phyloP scores from a whole-genome alignment of 1,140 invertebrate genomes.

The Adoxophyes honmai region DNA sequence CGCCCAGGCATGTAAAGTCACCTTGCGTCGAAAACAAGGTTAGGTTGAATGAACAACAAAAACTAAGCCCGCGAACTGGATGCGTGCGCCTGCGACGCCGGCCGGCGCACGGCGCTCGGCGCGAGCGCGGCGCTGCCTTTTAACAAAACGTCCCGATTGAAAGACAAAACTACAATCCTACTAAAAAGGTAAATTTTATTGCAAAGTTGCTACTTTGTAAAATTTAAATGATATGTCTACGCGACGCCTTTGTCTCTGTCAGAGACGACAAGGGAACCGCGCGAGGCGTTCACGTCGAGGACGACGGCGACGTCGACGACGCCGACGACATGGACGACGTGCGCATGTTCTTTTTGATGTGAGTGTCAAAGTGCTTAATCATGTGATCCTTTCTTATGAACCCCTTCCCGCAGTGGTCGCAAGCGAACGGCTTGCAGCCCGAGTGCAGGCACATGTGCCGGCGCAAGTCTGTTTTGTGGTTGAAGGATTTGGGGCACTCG shows the following conservation, averaged over 20 bases:
- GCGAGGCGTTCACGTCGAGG: constrained; percentile 36
- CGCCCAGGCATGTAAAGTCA: constrained; percentile 71
- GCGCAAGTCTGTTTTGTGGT: constrained; percentile 93
- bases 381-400: constrained; percentile 97
- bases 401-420: constrained; percentile 89
- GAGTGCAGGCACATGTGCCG: constrained; percentile 93
- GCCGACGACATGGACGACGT: constrained; percentile 35
- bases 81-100: constrained; percentile 25
- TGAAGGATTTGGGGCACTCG: constrained; percentile 88
- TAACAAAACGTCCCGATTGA: constrained; percentile 36
- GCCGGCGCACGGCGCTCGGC: neutral
- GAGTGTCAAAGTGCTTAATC: constrained; percentile 94
- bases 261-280: constrained; percentile 4
- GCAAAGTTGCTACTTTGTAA: constrained; percentile 33
- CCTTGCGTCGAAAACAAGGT: constrained; percentile 68
- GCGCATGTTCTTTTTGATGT: constrained; percentile 76
- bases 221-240: constrained; percentile 51
- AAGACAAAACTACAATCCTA: constrained; percentile 36
- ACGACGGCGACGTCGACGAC: constrained; percentile 37
- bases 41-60: constrained; percentile 69
- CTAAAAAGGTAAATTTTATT: constrained; percentile 38
- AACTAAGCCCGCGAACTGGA: constrained; percentile 36
- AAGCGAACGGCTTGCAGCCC: constrained; percentile 88
- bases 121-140: constrained; percentile 38
- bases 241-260: constrained; percentile 24